Evolutionary conservation across 2,113 vertebrate species (phyloP).

Genomic region (Hypocryptadius cinnamomeus): DNA sequence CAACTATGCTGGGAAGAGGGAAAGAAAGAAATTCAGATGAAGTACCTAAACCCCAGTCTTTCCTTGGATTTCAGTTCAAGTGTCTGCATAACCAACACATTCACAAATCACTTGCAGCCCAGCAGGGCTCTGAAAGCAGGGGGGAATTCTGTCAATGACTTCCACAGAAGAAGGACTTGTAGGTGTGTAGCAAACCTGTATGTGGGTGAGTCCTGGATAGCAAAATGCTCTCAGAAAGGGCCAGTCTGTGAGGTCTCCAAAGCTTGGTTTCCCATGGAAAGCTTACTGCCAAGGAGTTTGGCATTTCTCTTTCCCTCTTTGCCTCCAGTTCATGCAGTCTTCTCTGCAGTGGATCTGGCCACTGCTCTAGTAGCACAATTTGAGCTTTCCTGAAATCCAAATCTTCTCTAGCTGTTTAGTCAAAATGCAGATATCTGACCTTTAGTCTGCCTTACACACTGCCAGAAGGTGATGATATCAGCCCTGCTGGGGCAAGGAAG

Average conservation of each 20-base stretch:
- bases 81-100: not conserved
- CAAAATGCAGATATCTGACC: not conserved
- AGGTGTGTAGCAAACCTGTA: not conserved
- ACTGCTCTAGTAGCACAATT: not conserved
- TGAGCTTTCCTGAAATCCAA: not conserved
- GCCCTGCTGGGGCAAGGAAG: not conserved
- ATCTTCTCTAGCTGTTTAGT: not conserved
- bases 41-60: not conserved
- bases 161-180: not conserved
- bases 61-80: not conserved
- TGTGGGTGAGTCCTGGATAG: not conserved
- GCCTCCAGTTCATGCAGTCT: not conserved
- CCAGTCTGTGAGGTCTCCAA: not conserved
- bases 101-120: not conserved
- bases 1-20: conserved; percentile 14
- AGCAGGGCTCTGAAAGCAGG: not conserved
- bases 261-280: not conserved
- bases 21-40: conserved; percentile 7
- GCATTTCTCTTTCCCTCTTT: not conserved
- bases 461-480: not conserved
- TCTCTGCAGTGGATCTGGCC: not conserved
- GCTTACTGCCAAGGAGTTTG: not conserved
- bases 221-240: not conserved
- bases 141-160: not conserved
- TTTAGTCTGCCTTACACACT: not conserved